Evolutionary conservation across 1,140 invertebrate species (phyloP).

Genomic region (Myzus persicae): DNA sequence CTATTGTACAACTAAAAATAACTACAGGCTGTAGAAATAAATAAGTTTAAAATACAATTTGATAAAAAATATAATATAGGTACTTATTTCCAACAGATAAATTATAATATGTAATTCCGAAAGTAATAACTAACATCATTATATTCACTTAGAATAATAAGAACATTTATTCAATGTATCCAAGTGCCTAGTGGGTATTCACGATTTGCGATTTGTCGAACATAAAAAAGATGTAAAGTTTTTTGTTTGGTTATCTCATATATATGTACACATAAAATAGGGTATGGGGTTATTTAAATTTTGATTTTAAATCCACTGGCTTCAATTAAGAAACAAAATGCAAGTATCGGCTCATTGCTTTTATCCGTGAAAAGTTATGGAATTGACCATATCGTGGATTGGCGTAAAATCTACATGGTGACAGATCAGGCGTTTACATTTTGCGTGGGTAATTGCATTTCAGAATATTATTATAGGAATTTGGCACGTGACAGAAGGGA

Average conservation of each 20-base stretch:
- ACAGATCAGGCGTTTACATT: not conserved
- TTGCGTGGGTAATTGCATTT: not conserved
- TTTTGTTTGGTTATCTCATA: not conserved
- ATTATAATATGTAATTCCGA: not conserved
- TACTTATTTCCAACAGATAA: not conserved
- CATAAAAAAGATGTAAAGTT: not conserved
- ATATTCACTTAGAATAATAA: not conserved
- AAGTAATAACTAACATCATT: not conserved
- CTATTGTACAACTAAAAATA: not conserved
- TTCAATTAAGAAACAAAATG: not conserved
- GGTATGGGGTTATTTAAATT: not conserved
- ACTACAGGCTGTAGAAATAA: not conserved
- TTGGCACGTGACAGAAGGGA: not conserved
- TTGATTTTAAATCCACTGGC: not conserved
- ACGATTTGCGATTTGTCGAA: no score
- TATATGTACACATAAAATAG: not conserved
- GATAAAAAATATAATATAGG: no score
- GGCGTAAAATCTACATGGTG: not conserved
- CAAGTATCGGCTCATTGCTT: not conserved
- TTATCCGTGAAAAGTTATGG: not conserved
- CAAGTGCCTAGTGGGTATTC: not conserved
- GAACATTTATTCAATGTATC: not conserved
- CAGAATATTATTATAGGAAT: not conserved
- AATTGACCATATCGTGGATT: not conserved
- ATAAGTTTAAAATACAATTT: no score